phyloP scores from a whole-genome alignment of 2,888 invertebrate species.

The Tiliacea citrago region DNA sequence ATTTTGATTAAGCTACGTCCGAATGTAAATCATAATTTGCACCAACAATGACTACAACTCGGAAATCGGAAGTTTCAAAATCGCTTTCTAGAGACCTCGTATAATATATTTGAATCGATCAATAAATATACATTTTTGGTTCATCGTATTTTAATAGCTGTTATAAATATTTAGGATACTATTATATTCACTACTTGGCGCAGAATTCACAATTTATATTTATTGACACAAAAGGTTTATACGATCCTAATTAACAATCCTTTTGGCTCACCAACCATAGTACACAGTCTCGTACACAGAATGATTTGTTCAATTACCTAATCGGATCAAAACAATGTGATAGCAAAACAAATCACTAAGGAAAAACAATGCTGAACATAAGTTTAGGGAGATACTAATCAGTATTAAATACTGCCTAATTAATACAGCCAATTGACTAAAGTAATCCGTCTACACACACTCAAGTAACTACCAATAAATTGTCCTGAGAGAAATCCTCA shows the following conservation, averaged over 20 bases:
- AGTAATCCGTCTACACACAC: background rate
- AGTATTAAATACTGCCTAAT: background rate
- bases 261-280: background rate
- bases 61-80: conserved; percentile 15
- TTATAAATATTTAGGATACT: conserved; percentile 43
- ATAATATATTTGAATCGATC: conserved; percentile 33
- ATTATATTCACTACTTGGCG: background rate
- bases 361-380: background rate
- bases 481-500: background rate
- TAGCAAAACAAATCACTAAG: background rate
- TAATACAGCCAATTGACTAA: background rate
- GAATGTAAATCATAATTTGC: conserved; percentile 4
- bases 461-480: background rate
- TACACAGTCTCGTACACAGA: background rate
- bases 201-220: background rate
- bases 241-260: background rate
- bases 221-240: background rate
- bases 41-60: background rate
- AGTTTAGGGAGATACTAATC: background rate
- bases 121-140: conserved; percentile 13
- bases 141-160: conserved; percentile 34
- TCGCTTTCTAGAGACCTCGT: conserved; percentile 18
- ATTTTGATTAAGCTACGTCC: no score
- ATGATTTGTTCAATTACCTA: background rate
- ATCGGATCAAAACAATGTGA: background rate